Conservation (phyloP, 2,797 vertebrate genomes). For the Coluber constrictor region DNA sequence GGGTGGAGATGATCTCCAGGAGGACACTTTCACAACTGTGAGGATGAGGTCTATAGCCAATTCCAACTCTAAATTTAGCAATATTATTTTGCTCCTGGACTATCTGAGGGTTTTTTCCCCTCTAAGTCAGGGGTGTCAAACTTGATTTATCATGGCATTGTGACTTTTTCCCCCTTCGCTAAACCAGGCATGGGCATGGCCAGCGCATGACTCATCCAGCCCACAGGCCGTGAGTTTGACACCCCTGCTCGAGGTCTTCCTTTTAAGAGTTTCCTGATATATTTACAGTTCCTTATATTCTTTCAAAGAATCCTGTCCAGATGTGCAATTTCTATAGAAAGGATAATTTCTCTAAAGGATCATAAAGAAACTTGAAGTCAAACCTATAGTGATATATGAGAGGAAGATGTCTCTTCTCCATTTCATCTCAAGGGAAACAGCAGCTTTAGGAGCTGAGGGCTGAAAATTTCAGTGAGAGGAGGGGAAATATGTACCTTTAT, state of each 20-base stretch:
- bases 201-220: too few species aligned
- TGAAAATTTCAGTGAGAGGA: background rate
- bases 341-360: constrained; percentile 20
- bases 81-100: background rate
- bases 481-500: background rate
- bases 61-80: background rate
- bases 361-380: constrained; percentile 39
- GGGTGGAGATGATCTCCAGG: background rate
- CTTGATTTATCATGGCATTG: accelerated
- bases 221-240: too few species aligned
- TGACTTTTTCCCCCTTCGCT: too few species aligned
- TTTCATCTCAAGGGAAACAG: background rate
- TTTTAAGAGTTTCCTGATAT: constrained; percentile 26
- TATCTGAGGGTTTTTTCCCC: constrained; percentile 2
- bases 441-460: background rate
- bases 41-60: background rate
- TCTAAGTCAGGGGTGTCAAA: too few species aligned
- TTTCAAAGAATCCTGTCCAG: background rate
- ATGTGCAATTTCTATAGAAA: constrained; percentile 20
- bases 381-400: background rate
- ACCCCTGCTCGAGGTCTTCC: constrained; percentile 5
- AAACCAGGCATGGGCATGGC: too few species aligned
- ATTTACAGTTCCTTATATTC: constrained; percentile 23
- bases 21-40: background rate
- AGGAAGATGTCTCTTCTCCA: background rate